phyloP scores from a whole-genome alignment of 2,797 vertebrate species.

The Lacerta agilis region DNA sequence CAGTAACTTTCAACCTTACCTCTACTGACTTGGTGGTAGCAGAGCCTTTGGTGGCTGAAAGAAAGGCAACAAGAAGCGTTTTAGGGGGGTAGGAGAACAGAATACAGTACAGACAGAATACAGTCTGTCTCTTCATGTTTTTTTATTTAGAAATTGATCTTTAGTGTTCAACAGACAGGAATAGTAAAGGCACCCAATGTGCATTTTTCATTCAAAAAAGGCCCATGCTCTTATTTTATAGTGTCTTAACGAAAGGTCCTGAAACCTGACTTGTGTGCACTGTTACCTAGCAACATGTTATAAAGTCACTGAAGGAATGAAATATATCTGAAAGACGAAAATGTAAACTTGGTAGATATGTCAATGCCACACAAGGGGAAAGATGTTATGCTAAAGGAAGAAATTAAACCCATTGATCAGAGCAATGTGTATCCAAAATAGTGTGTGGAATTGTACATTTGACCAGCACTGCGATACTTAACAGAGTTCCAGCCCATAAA shows the following conservation, averaged over 20 bases:
- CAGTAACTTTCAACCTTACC: constrained; percentile 7
- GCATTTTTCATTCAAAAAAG: constrained; percentile 81
- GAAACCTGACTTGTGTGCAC: constrained; percentile 85
- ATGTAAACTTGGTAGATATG: constrained; percentile 77
- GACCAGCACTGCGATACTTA: constrained; percentile 31
- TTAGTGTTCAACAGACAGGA: constrained; percentile 70
- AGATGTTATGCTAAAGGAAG: constrained; percentile 56
- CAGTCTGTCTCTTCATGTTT: constrained; percentile 38
- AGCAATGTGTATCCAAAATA: constrained; percentile 45
- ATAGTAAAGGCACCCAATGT: constrained; percentile 75
- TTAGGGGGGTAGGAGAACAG: not conserved
- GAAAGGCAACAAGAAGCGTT: constrained; percentile 27
- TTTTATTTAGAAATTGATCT: constrained; percentile 64
- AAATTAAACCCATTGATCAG: constrained; percentile 65
- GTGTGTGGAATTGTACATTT: constrained; percentile 24
- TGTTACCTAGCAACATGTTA: constrained; percentile 88
- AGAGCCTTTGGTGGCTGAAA: constrained; percentile 2
- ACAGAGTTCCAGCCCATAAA: constrained; percentile 35
- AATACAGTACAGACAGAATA: constrained; percentile 32
- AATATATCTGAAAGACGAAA: constrained; percentile 80
- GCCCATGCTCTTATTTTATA: constrained; percentile 81
- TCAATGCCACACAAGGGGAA: constrained; percentile 54
- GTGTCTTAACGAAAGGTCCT: constrained; percentile 82
- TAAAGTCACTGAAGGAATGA: constrained; percentile 80
- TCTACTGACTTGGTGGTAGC: constrained; percentile 23